Percentiles rank a stretch among this genome's conserved stretches.
phyloP scores from a whole-genome alignment of 2,888 invertebrate genomes.

The Adineta ricciae region DNA sequence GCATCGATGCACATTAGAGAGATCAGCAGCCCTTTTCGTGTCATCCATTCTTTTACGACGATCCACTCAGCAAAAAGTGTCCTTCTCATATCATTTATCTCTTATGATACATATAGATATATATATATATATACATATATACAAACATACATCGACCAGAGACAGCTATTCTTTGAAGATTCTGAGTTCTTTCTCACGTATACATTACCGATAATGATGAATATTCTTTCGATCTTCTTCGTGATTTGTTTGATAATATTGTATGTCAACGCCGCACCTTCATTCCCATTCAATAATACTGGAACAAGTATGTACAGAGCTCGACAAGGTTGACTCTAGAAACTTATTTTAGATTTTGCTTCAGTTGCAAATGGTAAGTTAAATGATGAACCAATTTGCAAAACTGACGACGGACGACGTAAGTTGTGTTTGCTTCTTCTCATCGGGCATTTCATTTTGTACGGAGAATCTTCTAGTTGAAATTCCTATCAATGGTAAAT shows the following conservation, averaged over 20 bases:
- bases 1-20: background rate
- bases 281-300: background rate
- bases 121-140: no score
- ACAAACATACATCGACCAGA: no score
- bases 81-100: background rate
- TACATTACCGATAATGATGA: background rate
- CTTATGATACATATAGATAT: background rate
- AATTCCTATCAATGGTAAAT: background rate
- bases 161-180: no score
- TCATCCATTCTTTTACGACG: background rate
- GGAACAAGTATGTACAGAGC: background rate
- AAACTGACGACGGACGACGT: background rate
- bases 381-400: background rate
- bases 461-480: background rate
- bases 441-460: background rate
- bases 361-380: background rate
- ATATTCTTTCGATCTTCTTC: background rate
- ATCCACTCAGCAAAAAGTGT: background rate
- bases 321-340: background rate
- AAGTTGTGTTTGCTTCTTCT: no score
- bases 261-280: background rate
- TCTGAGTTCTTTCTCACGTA: background rate
- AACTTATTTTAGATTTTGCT: background rate
- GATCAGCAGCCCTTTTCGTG: background rate
- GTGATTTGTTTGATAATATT: background rate